Evolutionary conservation across 2,113 vertebrate genomes (phyloP).

Genomic region (Cinclus cinclus): DNA sequence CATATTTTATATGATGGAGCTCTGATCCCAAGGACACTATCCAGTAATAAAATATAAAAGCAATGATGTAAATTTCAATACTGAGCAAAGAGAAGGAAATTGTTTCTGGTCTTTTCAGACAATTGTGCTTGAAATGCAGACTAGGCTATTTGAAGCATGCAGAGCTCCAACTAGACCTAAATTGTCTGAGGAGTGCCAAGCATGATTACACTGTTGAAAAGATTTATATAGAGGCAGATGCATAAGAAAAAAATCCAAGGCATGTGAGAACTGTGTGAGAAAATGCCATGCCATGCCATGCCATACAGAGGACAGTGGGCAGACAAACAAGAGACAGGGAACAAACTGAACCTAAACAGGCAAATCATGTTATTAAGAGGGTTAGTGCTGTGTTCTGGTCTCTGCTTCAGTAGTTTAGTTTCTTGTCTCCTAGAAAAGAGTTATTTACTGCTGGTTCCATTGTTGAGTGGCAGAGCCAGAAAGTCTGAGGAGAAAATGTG

Average conservation of each 20-base stretch:
- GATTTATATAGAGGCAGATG: neutral
- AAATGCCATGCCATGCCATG: neutral
- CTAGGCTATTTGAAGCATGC: neutral
- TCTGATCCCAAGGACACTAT: neutral
- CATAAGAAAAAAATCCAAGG: neutral
- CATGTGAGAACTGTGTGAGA: neutral
- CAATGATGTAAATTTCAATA: neutral
- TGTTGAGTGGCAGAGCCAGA: neutral
- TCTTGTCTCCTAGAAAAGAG: neutral
- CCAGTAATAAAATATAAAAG: neutral
- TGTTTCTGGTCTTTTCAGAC: neutral
- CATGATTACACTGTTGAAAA: neutral
- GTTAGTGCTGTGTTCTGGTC: rapidly evolving
- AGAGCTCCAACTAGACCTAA: neutral
- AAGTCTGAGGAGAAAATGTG: rapidly evolving
- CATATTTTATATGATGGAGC: neutral
- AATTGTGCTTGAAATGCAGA: neutral
- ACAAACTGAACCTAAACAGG: neutral
- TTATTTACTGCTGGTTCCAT: neutral
- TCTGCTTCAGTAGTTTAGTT: neutral
- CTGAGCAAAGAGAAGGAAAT: neutral
- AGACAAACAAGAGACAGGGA: neutral
- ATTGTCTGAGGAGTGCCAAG: neutral
- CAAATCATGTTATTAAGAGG: rapidly evolving
- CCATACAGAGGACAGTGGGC: neutral